Percentiles rank a stretch among this genome's conserved stretches.
phyloP scores from a whole-genome alignment of 2,113 vertebrate genomes.

The Etheostoma cragini region DNA sequence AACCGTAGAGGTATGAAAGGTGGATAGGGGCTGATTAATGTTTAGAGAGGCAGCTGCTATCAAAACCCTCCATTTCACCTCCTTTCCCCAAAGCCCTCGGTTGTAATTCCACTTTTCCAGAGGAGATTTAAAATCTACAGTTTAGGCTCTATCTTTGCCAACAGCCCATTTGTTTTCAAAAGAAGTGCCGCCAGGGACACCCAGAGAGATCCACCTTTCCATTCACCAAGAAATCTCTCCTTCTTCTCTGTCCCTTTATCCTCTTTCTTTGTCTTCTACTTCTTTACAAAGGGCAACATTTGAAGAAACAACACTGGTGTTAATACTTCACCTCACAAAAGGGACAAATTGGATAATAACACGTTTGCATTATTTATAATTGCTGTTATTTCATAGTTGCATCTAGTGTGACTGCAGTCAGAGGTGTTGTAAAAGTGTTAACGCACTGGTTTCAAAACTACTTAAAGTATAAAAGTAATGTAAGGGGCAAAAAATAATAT shows the following conservation, averaged over 20 bases:
- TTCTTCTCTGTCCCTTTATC: background rate
- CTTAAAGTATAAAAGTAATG: no score
- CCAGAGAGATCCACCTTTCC: background rate
- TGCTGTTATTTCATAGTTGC: background rate
- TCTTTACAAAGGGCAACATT: background rate
- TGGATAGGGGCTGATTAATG: conserved; percentile 67
- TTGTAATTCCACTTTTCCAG: conserved; percentile 34
- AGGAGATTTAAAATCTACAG: conserved; percentile 38
- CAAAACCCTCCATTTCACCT: background rate
- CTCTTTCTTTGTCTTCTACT: background rate
- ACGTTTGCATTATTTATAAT: background rate
- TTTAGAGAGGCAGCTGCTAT: conserved; percentile 63
- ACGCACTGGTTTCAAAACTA: no score
- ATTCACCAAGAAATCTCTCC: background rate
- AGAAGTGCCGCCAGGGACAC: background rate
- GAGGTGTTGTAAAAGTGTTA: no score
- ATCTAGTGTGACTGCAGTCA: background rate
- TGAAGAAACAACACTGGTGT: background rate
- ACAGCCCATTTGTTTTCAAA: conserved; percentile 36
- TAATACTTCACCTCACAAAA: background rate
- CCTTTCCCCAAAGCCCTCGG: background rate
- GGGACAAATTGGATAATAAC: background rate
- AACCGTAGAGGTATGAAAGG: conserved; percentile 41
- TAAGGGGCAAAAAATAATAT: no score
- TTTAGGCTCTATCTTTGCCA: conserved; percentile 15